Conservation (phyloP, 2,113 vertebrate species). For the Apaloderma vittatum region DNA sequence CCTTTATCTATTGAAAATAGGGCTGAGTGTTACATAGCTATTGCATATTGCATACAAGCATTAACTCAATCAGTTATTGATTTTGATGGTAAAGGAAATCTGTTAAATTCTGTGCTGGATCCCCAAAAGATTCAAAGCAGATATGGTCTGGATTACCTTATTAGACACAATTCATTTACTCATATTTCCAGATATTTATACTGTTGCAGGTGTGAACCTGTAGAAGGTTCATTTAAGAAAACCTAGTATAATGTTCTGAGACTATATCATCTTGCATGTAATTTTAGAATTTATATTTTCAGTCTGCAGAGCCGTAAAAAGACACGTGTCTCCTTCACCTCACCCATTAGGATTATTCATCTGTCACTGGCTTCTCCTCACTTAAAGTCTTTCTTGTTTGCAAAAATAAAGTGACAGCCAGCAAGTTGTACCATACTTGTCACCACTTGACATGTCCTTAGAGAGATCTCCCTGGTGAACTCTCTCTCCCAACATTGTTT, state of each 20-base stretch:
- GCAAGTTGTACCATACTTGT: background rate
- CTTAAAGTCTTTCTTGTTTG: background rate
- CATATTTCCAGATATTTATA: background rate
- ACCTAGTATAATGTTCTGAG: background rate
- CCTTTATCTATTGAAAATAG: conserved; percentile 47
- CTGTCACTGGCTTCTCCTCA: background rate
- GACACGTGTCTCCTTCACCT: background rate
- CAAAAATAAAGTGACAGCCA: conserved; percentile 5
- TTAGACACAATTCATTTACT: background rate
- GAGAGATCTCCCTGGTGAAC: background rate
- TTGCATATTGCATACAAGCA: conserved; percentile 21
- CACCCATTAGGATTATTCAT: background rate
- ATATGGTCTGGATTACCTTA: background rate
- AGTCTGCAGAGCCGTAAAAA: background rate
- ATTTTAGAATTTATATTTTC: background rate
- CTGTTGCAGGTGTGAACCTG: background rate
- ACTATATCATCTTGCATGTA: background rate
- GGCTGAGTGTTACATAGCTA: conserved; percentile 21
- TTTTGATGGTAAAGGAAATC: conserved; percentile 16
- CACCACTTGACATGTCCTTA: background rate
- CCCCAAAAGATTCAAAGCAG: background rate
- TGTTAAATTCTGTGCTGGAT: background rate
- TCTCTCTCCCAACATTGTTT: background rate
- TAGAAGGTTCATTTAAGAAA: background rate
- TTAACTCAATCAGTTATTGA: conserved; percentile 31